Evolutionary conservation across 2,888 invertebrate genomes (phyloP), one percentile per base, ranked within the genome.

Genomic region (Keiferia lycopersicella): DNA sequence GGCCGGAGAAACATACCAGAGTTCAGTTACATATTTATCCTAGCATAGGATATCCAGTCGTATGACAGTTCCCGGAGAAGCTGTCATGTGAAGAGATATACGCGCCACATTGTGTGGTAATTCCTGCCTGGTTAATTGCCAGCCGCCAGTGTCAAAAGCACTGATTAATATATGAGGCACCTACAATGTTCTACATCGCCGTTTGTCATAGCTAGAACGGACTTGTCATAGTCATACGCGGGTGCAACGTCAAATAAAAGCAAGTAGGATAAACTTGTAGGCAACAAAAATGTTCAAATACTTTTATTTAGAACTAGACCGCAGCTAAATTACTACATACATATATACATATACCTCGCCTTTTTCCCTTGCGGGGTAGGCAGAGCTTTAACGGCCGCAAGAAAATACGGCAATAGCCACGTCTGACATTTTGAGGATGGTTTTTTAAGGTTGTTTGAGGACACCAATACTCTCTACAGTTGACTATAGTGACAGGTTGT

Each of bases 91-190:
- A 84, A 86, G 88, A 86, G 88, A 89, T 88, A 87, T 86, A 90
- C 86, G 80, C 81, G 73, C 76, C 87, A 84, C 86, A 90, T 89
- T 91, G 89, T 91, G 89, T 90, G 89, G 89, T 89, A 89, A 91
- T 90, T 84, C 81, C 74, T 81, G 80, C 76, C 77, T 45, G 76
- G 77, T 88, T 91, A 91, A 91, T 91, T 91, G 86, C 87, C 84
- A 78, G 82, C 80, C 79, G 84, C 82, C n/a, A 82, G 81, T 82
- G 86, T 86, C 88, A 85, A 83, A 74, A 34, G 71, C 76, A 74
- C 77, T 79, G 83, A 86, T 83, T 87, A 90, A 91, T 90, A 88
- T 91, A 90, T 89, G 81, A 81, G 81, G 86, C 87, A 87, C 86
- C 83, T 84, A 81, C 80, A 77, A 85, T 78, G 79, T 86, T 87